phyloP scores from a whole-genome alignment of 2,797 vertebrate species.

The Pelobates cultripes region DNA sequence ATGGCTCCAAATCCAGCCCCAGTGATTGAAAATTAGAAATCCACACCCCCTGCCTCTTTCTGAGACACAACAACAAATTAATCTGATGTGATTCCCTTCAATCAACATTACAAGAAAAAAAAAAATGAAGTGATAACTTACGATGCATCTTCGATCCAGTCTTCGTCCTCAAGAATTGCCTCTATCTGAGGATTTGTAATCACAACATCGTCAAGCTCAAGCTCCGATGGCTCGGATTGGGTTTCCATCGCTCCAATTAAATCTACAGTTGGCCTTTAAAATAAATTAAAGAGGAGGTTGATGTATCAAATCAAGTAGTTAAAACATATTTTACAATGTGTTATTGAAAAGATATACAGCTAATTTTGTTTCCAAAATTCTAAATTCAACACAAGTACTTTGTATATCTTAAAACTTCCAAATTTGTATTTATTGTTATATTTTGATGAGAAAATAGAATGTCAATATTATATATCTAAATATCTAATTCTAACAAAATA shows the following conservation, averaged over 20 bases:
- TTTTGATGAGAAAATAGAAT: too few species aligned
- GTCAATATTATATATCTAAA: too few species aligned
- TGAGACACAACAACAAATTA: neutral
- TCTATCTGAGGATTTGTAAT: slow-evolving; percentile 98
- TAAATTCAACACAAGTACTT: too few species aligned
- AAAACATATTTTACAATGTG: too few species aligned
- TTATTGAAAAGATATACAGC: too few species aligned
- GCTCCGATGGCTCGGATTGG: slow-evolving; percentile 90
- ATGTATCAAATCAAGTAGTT: neutral
- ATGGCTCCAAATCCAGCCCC: too few species aligned
- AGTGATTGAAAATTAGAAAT: too few species aligned
- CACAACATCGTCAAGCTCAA: slow-evolving; percentile 94
- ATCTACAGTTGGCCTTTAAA: slow-evolving; percentile 87
- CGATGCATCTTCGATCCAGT: slow-evolving; percentile 98
- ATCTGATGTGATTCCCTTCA: neutral
- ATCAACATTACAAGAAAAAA: neutral
- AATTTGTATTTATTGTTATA: too few species aligned
- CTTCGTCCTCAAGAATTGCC: slow-evolving; percentile 94
- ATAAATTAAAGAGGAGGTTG: neutral
- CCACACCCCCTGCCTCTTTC: neutral
- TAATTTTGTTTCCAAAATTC: too few species aligned
- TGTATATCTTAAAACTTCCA: too few species aligned
- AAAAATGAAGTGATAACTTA: slow-evolving; percentile 66
- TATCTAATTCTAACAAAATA: too few species aligned
- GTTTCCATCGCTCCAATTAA: slow-evolving; percentile 91